These are phyloP conservation scores for Leuctra nigra DNA, from an alignment of 2,888 invertebrate species.

Conservation along the genomic window DNA sequence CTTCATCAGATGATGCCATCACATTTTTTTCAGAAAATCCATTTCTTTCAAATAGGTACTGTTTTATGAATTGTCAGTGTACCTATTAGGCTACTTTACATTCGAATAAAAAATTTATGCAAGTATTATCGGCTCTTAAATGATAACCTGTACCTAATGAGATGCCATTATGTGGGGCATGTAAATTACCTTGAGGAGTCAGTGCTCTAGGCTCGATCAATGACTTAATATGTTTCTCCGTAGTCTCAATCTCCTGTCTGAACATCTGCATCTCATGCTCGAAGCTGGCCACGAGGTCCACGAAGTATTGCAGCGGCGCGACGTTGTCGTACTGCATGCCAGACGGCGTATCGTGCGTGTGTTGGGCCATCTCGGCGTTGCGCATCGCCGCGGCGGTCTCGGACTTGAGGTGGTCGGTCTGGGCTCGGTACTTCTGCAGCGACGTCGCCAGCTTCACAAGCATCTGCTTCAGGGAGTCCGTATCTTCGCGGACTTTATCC, in stretches of 20 bases:
- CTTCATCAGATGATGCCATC: no score
- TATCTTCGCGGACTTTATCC: conserved; percentile 55
- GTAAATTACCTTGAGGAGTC: conserved; percentile 54
- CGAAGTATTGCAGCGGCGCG: conserved; percentile 63
- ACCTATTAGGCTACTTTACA: no score
- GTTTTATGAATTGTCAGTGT: no score
- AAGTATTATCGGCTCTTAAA: no score
- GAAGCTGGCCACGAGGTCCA: conserved; percentile 59
- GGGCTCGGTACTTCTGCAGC: conserved; percentile 52
- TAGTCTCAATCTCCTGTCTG: conserved; percentile 62
- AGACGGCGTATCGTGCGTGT: conserved; percentile 68
- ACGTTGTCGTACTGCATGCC: conserved; percentile 70
- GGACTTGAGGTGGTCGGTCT: conserved; percentile 57
- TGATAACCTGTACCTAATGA: no score
- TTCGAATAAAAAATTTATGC: no score
- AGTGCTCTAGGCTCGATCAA: conserved; percentile 56
- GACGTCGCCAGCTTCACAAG: conserved; percentile 55
- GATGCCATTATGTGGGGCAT: no score
- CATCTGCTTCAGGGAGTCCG: conserved; percentile 50
- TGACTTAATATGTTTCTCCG: conserved; percentile 64
- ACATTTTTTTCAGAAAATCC: no score
- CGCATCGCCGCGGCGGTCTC: conserved; percentile 63
- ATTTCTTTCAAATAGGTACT: no score
- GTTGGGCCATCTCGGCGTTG: conserved; percentile 69
- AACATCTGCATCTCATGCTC: conserved; percentile 62